phyloP scores from a whole-genome alignment of 2,797 vertebrate species.

The Ceyx erithaca region DNA sequence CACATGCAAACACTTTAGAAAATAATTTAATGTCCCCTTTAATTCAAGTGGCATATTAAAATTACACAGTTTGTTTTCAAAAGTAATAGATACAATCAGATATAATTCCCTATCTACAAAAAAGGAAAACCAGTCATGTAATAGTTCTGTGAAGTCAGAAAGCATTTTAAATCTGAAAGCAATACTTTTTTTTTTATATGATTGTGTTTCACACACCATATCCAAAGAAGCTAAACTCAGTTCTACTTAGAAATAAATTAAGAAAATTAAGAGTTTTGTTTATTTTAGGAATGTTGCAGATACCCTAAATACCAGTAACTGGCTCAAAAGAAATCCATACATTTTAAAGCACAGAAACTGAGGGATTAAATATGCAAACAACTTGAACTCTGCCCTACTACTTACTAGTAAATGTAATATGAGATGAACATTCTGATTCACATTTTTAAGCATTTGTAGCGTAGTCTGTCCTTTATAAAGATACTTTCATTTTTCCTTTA shows the following conservation, averaged over 20 bases:
- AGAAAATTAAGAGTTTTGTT: not conserved
- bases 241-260: not conserved
- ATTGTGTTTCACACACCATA: not conserved
- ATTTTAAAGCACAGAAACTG: not conserved
- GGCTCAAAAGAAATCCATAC: not conserved
- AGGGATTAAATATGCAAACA: not conserved
- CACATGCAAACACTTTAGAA: not conserved
- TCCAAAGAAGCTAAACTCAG: not conserved
- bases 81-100: not conserved
- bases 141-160: not conserved
- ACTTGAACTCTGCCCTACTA: not conserved
- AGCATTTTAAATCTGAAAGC: not conserved
- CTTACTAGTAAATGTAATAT: not conserved
- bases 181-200: not conserved
- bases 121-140: not conserved
- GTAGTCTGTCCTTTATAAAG: not conserved
- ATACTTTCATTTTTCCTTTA: not conserved
- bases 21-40: not conserved
- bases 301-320: not conserved
- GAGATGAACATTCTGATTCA: not conserved
- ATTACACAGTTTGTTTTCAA: not conserved
- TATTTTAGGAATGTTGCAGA: not conserved
- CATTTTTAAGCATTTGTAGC: not conserved
- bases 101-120: not conserved
- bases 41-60: not conserved